phyloP scores from a whole-genome alignment of 1,140 invertebrate genomes.

The Pachypsylla venusta region DNA sequence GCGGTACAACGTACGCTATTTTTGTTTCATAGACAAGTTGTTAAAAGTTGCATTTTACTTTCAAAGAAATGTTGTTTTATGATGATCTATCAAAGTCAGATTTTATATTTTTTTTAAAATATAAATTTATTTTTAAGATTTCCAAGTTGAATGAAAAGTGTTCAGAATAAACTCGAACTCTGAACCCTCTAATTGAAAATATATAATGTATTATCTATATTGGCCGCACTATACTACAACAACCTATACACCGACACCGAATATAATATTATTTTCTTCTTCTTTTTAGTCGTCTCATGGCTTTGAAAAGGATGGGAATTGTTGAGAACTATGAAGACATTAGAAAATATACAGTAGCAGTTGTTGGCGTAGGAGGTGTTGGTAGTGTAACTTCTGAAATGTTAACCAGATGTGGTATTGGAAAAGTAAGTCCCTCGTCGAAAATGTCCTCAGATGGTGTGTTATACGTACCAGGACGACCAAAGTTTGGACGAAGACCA shows the following conservation, averaged over 20 bases:
- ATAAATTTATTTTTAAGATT: not conserved
- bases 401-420: slow-evolving; percentile 95
- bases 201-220: too few species aligned
- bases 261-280: slow-evolving; percentile 11
- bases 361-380: slow-evolving; percentile 97
- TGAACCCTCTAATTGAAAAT: too few species aligned
- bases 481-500: too few species aligned
- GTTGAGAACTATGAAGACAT: slow-evolving; percentile 98
- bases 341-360: slow-evolving; percentile 71
- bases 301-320: slow-evolving; percentile 96
- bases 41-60: too few species aligned
- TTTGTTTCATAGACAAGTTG: too few species aligned
- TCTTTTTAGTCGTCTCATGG: slow-evolving; percentile 82
- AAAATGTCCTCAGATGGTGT: too few species aligned
- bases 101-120: not conserved
- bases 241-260: not conserved
- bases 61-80: too few species aligned
- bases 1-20: too few species aligned
- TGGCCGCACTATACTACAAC: not conserved
- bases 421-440: slow-evolving; percentile 71
- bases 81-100: too few species aligned
- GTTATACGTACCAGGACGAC: too few species aligned
- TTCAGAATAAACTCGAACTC: too few species aligned
- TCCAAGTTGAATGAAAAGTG: not conserved
- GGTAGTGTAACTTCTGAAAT: slow-evolving; percentile 99